Evolutionary conservation across 1,140 invertebrate species (phyloP), one percentile per base, ranked within the genome.

Genomic region (Venturia canescens): DNA sequence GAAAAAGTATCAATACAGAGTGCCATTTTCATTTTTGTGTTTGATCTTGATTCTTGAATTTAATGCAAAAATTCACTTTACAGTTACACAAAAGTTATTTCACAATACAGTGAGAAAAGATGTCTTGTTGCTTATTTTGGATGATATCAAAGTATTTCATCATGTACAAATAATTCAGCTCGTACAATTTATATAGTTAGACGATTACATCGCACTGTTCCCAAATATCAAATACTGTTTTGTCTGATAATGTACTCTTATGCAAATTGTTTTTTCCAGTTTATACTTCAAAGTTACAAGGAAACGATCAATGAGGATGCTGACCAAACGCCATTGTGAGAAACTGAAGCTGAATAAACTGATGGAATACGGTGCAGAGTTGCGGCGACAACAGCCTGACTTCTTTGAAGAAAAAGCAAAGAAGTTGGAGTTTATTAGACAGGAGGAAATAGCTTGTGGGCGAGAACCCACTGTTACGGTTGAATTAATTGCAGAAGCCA

Each of bases 381-480:
- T 97, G 34, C 93, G 95, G 87, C 88, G 86, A 29, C 93, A 97
- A 88, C 94, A 97, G 86, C 94, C 94, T 48, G 88, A 91, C 6
- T 97, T 96, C 86, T 92, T 95, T 2, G 87, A 90, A 79, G 88
- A 95, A 48, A 95, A 94, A 83, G 87, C 87, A 0, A 86, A 94
- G 77, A 89, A 89, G 70, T 88, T 97, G 44, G 90, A 93, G 69
- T 95, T 95, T 83, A 96, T 97, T 21, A 93, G 94, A 66, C 92
- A 94, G 80, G 95, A 96, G 88, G 95, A 97, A 88, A 90, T 93
- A 74, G 93, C 93, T 26, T 94, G 95, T 84, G 93, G 94, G 48
- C 84, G 96, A 7, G 86, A 91, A 48, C 92, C 94, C 0, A 95
- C 95, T 0, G 93, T 96, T 0, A 93, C 91, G 0, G 93, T 95